phyloP scores from a whole-genome alignment of 2,888 invertebrate genomes.

The Rosalia funebris region DNA sequence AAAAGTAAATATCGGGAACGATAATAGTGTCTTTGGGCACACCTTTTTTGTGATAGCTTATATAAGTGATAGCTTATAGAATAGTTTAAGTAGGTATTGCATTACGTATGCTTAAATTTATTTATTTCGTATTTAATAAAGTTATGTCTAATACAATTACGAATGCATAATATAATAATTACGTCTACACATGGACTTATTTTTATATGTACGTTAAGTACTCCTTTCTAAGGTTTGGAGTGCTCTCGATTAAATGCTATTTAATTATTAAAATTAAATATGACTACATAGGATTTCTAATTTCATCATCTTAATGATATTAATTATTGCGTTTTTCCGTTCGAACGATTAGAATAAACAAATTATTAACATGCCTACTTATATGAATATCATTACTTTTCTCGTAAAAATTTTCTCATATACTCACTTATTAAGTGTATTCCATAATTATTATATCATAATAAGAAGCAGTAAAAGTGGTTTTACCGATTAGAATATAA shows the following conservation, averaged over 20 bases:
- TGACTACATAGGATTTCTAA: constrained; percentile 53
- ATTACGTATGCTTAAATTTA: constrained; percentile 12
- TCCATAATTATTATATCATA: constrained; percentile 19
- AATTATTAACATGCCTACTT: constrained; percentile 37
- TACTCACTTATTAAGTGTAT: no score
- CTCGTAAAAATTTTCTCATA: no score
- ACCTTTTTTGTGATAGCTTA: constrained; percentile 27
- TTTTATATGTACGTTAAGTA: constrained; percentile 11
- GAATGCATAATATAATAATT: constrained; percentile 6
- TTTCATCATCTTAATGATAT: constrained; percentile 47
- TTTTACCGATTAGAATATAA: constrained; percentile 5
- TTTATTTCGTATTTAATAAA: constrained; percentile 14
- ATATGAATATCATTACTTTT: no score
- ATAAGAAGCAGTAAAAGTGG: constrained; percentile 6
- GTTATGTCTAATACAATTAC: neutral
- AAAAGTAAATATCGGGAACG: constrained; percentile 30
- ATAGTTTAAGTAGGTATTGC: constrained; percentile 1
- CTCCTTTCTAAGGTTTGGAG: constrained; percentile 20
- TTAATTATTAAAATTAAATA: constrained; percentile 43
- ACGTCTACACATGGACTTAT: constrained; percentile 16
- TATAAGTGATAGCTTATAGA: neutral
- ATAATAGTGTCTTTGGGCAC: constrained; percentile 28
- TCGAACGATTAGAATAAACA: constrained; percentile 39
- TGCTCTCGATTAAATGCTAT: constrained; percentile 20
- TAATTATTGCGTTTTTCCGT: constrained; percentile 37